A percentile compares a stretch with the other conserved stretches of the same genome.
Evolutionary conservation across 2,797 vertebrate species (phyloP).

Genomic region (Podarcis siculus): DNA sequence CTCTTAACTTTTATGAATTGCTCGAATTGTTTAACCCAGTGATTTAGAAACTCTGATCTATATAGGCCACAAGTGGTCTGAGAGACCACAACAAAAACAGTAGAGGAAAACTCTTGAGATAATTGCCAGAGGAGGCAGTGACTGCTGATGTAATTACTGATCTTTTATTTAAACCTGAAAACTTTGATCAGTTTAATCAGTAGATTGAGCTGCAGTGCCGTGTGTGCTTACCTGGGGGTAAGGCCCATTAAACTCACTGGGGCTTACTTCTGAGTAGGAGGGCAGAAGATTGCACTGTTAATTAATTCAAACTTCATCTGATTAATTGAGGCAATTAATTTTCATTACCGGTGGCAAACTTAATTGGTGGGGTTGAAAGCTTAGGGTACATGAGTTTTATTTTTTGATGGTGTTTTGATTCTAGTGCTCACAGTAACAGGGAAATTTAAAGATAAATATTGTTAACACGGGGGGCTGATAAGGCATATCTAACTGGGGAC

Average conservation of each 20-base stretch:
- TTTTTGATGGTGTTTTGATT: not conserved
- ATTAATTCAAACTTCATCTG: not conserved
- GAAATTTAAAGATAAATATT: no score
- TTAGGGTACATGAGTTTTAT: not conserved
- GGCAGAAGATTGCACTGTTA: not conserved
- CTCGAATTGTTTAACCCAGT: not conserved
- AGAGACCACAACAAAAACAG: not conserved
- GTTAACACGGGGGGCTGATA: no score
- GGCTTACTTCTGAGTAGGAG: no score
- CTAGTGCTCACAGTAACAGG: no score
- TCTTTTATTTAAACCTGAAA: not conserved
- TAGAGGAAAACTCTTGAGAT: not conserved
- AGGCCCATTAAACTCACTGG: no score
- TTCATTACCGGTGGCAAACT: not conserved
- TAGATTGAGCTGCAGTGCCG: not conserved
- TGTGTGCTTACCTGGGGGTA: no score
- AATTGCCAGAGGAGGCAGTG: not conserved
- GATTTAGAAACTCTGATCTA: not conserved
- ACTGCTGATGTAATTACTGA: not conserved
- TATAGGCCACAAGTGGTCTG: not conserved
- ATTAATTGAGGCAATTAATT: not conserved
- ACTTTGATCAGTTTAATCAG: not conserved
- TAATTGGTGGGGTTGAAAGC: not conserved
- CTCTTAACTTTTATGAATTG: not conserved
- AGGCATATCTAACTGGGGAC: no score